Evolutionary conservation across 2,888 invertebrate genomes (phyloP).

Genomic region (Chesias legatella): DNA sequence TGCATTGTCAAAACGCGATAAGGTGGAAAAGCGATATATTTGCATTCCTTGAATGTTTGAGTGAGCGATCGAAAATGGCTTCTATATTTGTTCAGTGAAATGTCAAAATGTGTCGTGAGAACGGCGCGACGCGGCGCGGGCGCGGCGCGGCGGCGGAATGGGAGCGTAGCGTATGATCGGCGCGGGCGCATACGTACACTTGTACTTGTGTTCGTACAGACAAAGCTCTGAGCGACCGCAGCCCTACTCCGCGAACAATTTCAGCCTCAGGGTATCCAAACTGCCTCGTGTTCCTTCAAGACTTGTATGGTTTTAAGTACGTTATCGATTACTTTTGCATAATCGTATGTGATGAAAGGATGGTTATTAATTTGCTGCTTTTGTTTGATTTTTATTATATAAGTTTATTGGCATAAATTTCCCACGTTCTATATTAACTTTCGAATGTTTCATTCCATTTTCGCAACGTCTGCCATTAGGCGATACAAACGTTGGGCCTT

Average conservation of each 20-base stretch:
- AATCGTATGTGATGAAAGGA: conserved; percentile 5
- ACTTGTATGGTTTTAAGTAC: conserved; percentile 1
- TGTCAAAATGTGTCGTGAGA: conserved; percentile 77
- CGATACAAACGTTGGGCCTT: conserved; percentile 17
- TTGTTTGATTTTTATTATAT: background rate
- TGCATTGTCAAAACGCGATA: conserved; percentile 41
- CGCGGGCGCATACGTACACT: conserved; percentile 61
- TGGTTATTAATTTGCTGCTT: background rate
- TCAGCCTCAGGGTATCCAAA: conserved; percentile 54
- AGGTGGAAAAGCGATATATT: conserved; percentile 44
- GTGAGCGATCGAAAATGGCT: conserved; percentile 66
- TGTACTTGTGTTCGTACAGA: conserved; percentile 39
- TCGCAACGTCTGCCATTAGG: conserved; percentile 14
- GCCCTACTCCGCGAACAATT: conserved; percentile 48
- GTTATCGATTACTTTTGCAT: conserved; percentile 6
- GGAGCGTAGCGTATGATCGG: conserved; percentile 61
- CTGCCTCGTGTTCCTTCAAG: conserved; percentile 34
- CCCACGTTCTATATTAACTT: background rate
- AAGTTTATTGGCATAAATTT: background rate
- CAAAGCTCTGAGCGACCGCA: conserved; percentile 21
- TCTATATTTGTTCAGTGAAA: conserved; percentile 75
- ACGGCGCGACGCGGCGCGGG: conserved; percentile 55
- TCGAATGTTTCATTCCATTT: conserved; percentile 10
- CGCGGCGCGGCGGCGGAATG: conserved; percentile 56
- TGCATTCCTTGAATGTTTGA: conserved; percentile 55